A percentile compares a stretch with the other conserved stretches of the same genome.
These are phyloP conservation scores for Ips typographus DNA, from an alignment of 1,140 invertebrate genomes.

Conservation along the genomic window DNA sequence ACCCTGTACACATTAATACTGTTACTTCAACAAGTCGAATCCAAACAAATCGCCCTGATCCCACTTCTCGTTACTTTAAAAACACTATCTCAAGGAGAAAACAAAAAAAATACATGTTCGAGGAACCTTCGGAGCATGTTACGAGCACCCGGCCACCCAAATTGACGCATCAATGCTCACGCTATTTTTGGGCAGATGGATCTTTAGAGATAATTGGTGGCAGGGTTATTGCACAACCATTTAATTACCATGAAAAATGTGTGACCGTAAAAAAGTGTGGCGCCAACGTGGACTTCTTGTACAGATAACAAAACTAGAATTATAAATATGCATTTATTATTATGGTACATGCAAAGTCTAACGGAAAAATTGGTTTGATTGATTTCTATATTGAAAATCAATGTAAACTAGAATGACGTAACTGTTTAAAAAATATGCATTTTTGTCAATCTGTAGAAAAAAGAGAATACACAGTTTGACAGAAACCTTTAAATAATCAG, in stretches of 20 bases:
- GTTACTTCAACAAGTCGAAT: no score
- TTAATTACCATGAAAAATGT: conserved; percentile 33
- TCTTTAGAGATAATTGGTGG: conserved; percentile 25
- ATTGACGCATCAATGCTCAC: conserved; percentile 22
- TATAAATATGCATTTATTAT: conserved; percentile 34
- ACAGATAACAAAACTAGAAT: conserved; percentile 30
- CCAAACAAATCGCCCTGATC: background rate
- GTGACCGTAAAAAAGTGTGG: conserved; percentile 32
- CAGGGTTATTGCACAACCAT: conserved; percentile 22
- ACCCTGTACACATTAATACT: no score
- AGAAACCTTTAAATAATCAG: no score
- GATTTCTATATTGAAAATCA: background rate
- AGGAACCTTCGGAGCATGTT: background rate
- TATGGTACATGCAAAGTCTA: conserved; percentile 26
- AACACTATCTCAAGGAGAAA: background rate
- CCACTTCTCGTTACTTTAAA: no score
- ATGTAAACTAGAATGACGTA: no score
- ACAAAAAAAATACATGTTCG: background rate
- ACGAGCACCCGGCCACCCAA: conserved; percentile 24
- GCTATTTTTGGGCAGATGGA: conserved; percentile 32
- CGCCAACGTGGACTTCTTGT: conserved; percentile 26
- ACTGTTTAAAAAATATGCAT: no score
- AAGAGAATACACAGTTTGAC: no score
- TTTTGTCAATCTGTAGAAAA: no score
- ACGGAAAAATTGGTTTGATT: conserved; percentile 7